phyloP scores from a whole-genome alignment of 2,113 vertebrate species.

The Motacilla alba region DNA sequence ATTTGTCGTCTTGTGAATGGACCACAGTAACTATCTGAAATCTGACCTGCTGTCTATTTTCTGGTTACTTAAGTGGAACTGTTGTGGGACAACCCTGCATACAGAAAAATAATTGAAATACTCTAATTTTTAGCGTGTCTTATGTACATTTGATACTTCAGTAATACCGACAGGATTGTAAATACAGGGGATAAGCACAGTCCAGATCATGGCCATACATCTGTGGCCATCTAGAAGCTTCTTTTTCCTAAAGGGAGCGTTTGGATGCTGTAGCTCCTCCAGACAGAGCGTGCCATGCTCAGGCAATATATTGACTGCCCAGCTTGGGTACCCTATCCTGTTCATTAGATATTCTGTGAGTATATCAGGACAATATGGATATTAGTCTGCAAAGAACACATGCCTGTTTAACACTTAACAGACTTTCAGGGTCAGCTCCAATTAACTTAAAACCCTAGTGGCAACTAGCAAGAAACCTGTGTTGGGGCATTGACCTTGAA shows the following conservation, averaged over 20 bases:
- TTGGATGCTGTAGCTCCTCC: background rate
- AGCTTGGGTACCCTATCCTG: background rate
- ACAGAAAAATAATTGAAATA: background rate
- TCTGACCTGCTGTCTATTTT: background rate
- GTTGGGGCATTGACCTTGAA: background rate
- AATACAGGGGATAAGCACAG: background rate
- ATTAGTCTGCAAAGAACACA: background rate
- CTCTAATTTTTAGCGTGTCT: background rate
- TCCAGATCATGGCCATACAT: background rate
- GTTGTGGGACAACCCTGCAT: background rate
- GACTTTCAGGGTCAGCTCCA: background rate
- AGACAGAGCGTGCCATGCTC: fast-evolving
- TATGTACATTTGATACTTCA: background rate
- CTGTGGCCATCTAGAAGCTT: background rate
- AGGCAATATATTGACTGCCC: background rate
- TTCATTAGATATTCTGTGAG: background rate
- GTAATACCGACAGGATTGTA: background rate
- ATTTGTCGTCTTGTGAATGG: background rate
- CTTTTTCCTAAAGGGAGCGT: background rate
- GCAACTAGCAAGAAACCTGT: background rate
- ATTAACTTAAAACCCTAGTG: background rate
- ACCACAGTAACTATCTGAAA: background rate
- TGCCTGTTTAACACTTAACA: background rate
- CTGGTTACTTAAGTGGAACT: background rate
- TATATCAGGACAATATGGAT: background rate